Percentiles rank a stretch among this genome's conserved stretches.
These are phyloP conservation scores for Beroe ovata DNA, from an alignment of 37 sponge, comb jelly and placozoan species.

Conservation along the genomic window DNA sequence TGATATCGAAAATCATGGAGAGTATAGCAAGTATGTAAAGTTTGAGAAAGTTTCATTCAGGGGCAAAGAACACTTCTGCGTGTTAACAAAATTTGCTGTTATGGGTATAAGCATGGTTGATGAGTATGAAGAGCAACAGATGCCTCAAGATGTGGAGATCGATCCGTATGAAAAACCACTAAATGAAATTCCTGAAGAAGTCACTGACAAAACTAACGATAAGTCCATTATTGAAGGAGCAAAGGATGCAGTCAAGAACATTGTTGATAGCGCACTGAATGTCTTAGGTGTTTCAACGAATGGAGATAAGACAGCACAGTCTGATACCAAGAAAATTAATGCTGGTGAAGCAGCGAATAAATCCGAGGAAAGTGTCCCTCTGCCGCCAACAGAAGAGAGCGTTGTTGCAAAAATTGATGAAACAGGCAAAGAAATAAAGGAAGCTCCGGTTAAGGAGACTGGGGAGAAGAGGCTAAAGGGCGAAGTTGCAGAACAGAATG, in stretches of 20 bases:
- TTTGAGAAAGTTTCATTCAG: slow-evolving; percentile 49
- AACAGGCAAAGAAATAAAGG: slow-evolving; percentile 38
- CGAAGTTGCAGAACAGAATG: not conserved
- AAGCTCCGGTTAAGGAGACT: not conserved
- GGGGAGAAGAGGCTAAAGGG: slow-evolving; percentile 41
- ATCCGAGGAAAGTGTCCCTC: not conserved
- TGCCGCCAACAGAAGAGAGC: not conserved
- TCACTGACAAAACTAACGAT: not conserved
- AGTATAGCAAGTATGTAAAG: slow-evolving; percentile 53
- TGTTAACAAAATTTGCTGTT: slow-evolving; percentile 6
- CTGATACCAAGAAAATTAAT: not conserved
- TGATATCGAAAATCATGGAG: slow-evolving; percentile 11
- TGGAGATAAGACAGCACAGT: not conserved
- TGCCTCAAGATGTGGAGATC: not conserved
- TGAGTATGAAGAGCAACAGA: slow-evolving; percentile 54
- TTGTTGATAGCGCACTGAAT: slow-evolving; percentile 54
- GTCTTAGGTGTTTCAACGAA: slow-evolving; percentile 56
- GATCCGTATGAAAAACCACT: slow-evolving; percentile 41
- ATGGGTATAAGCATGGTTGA: slow-evolving; percentile 61
- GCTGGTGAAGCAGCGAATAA: not conserved
- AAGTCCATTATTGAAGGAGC: slow-evolving; percentile 45
- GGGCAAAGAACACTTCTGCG: slow-evolving; percentile 59
- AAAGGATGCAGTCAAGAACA: slow-evolving; percentile 51
- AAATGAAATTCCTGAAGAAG: not conserved
- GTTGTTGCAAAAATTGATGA: slow-evolving; percentile 39